Conservation (phyloP, 2,113 vertebrate species). For the Ceuthmochares aereus region DNA sequence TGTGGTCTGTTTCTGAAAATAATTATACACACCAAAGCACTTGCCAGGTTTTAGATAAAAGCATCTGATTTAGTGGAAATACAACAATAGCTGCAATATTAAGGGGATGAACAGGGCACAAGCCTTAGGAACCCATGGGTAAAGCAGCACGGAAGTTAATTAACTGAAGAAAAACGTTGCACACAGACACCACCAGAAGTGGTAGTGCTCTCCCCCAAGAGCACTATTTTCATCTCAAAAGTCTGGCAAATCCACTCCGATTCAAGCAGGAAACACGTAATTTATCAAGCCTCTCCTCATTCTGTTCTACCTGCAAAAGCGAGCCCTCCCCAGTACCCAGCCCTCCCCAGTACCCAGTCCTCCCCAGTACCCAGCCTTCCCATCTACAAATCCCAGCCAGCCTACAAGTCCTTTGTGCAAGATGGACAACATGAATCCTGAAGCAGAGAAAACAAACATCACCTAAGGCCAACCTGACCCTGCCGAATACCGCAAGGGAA, state of each 20-base stretch:
- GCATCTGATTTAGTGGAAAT: not conserved
- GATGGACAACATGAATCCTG: not conserved
- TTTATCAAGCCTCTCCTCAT: not conserved
- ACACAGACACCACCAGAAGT: not conserved
- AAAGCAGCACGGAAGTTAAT: not conserved
- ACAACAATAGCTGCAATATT: not conserved
- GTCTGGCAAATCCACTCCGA: not conserved
- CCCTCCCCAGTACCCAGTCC: not conserved
- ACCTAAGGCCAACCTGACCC: not conserved
- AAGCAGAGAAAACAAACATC: not conserved
- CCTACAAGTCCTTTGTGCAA: not conserved
- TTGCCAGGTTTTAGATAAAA: constrained; percentile 13
- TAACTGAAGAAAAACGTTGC: not conserved
- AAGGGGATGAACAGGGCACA: not conserved
- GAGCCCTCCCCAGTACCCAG: not conserved
- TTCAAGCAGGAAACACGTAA: accelerated
- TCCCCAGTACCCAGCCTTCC: not conserved
- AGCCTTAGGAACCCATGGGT: not conserved
- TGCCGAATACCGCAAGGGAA: not conserved
- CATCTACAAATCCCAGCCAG: not conserved
- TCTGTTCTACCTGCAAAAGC: not conserved
- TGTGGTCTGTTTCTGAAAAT: not conserved
- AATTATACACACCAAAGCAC: not conserved
- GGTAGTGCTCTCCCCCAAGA: not conserved
- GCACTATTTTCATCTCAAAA: not conserved